phyloP scores from a whole-genome alignment of 2,888 invertebrate genomes.

The Latheticus oryzae region DNA sequence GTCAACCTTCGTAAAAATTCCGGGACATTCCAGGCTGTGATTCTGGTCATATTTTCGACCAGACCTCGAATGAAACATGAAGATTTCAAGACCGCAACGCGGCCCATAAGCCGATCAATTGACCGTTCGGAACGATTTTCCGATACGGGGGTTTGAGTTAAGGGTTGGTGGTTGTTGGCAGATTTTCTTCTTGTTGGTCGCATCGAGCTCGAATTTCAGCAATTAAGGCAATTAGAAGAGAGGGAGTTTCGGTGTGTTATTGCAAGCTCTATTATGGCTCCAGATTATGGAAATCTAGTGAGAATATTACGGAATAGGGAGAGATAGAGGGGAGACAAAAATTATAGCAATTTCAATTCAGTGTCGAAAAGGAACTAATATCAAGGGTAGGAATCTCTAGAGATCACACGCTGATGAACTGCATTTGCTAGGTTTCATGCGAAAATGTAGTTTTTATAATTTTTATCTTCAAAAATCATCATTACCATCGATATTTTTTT shows the following conservation, averaged over 20 bases:
- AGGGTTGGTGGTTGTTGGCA: slow-evolving; percentile 8
- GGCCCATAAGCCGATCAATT: slow-evolving; percentile 33
- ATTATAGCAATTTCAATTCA: too few relatives aligned
- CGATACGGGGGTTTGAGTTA: slow-evolving; percentile 11
- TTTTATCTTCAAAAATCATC: too few relatives aligned
- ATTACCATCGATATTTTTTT: too few relatives aligned
- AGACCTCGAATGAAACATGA: slow-evolving; percentile 17
- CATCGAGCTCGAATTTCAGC: slow-evolving; percentile 1
- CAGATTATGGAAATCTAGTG: too few relatives aligned
- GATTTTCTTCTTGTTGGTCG: slow-evolving; percentile 11
- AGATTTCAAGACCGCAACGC: slow-evolving; percentile 25
- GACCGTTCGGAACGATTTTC: slow-evolving; percentile 31
- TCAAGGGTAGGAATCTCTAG: too few relatives aligned
- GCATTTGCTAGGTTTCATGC: too few relatives aligned
- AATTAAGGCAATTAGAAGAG: slow-evolving; percentile 12
- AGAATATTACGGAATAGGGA: too few relatives aligned
- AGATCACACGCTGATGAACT: too few relatives aligned
- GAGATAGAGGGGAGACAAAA: too few relatives aligned
- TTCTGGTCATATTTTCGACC: slow-evolving; percentile 1
- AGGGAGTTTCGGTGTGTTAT: neutral
- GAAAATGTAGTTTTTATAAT: too few relatives aligned
- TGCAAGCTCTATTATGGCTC: slow-evolving; percentile 7
- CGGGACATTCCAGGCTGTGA: slow-evolving; percentile 3
- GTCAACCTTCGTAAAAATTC: too few relatives aligned
- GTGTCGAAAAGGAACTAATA: too few relatives aligned